Evolutionary conservation across 2,888 invertebrate genomes (phyloP), one percentile per base, ranked within the genome.

Genomic region (Zygothrica quintamaculata): DNA sequence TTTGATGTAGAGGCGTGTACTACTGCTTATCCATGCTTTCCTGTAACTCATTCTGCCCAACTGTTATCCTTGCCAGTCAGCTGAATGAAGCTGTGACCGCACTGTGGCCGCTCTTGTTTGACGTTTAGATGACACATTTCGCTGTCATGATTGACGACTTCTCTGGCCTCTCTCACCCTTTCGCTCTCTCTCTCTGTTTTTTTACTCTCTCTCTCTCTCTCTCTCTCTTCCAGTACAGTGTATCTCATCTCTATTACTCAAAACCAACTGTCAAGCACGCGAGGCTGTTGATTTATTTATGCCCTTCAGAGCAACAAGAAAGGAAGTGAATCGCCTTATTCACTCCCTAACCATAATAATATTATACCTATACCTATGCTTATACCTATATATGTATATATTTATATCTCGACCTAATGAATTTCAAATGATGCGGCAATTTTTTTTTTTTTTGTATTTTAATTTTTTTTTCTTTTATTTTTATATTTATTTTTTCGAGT

Each of bases 391-490:
- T 33, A 18, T 58, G 29, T 55, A 31, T 29, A 16, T 47, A 47
- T 33, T 15, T 58, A 34, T 55, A 31, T 42, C 42, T 42, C 55
- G 64, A 65, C 53, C 67, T 87, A 85, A 85, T 87, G 85, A 85
- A 87, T 85, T 70, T 70, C 78, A 78, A 82, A 84, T 87, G 85
- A 85, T 84, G 73, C 66, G 70, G 87, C 85, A 84, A 74, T 59
- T 80, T 84, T 82, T 73, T 52, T 42, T 29, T 6, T 22, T 80
- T 84, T 82, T 73, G 48, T 42, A 8, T 6, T 22, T n/a, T 11
- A 37, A 9, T 22, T 50, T 55, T 22, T 1, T 56, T 51, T 18
- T 37, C 43, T 12, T 36, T 33, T 52, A 39, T 70, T 57, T 72
- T 25, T 16, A 43, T 46, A 39, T 50, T 36, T 46, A 39, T 61